These are phyloP conservation scores for Calliphora vomitoria DNA, from an alignment of 2,888 invertebrate genomes.

Conservation along the genomic window DNA sequence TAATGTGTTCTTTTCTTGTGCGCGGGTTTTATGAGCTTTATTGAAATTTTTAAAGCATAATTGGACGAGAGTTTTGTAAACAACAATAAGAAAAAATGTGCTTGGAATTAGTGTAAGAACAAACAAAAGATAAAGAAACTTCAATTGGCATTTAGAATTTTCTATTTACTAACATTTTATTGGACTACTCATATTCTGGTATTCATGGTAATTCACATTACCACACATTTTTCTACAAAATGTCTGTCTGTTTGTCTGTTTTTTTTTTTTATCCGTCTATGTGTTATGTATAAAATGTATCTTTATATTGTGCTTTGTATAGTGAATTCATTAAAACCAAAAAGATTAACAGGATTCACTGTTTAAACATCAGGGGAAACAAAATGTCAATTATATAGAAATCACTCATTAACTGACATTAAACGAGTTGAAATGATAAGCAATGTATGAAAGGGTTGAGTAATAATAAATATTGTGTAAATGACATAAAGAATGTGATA, in stretches of 20 bases:
- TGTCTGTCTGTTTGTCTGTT: neutral
- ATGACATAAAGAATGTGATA: slow-evolving; percentile 39
- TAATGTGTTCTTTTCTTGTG: neutral
- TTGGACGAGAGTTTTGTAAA: neutral
- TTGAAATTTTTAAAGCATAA: neutral
- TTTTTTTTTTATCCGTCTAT: neutral
- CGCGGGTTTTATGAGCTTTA: neutral
- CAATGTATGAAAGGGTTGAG: slow-evolving; percentile 43
- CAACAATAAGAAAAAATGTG: neutral
- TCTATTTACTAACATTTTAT: neutral
- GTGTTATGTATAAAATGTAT: slow-evolving; percentile 14
- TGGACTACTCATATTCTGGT: neutral
- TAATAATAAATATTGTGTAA: slow-evolving; percentile 50
- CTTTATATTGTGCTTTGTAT: slow-evolving; percentile 8
- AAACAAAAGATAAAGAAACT: slow-evolving; percentile 19
- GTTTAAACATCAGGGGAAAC: slow-evolving; percentile 62
- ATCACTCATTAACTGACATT: slow-evolving; percentile 66
- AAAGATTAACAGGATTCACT: slow-evolving; percentile 61
- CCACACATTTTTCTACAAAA: neutral
- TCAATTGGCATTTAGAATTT: slow-evolving; percentile 14
- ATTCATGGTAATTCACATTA: neutral
- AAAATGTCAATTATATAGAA: slow-evolving; percentile 60
- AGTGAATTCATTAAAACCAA: slow-evolving; percentile 48
- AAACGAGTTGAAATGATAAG: slow-evolving; percentile 61
- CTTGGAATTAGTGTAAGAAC: neutral